Evolutionary conservation across 2,113 vertebrate species (phyloP).

Genomic region (Bufo gargarizans): DNA sequence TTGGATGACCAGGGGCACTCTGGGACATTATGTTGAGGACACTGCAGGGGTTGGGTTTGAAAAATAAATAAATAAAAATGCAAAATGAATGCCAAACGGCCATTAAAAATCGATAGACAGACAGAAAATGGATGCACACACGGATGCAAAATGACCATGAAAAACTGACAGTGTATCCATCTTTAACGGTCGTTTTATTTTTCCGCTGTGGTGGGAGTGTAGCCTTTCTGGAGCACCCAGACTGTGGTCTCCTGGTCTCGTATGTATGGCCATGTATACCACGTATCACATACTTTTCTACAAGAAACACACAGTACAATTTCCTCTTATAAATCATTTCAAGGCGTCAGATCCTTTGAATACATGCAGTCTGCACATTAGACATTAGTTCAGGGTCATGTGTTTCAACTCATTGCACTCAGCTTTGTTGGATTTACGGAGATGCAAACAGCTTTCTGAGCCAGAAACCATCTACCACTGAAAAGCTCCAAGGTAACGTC

Average conservation of each 20-base stretch:
- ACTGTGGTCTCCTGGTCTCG: background rate
- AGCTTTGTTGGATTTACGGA: constrained; percentile 26
- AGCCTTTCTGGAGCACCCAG: no score
- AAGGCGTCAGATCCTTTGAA: constrained; percentile 5
- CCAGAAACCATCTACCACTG: background rate
- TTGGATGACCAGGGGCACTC: no score
- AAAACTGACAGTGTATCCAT: no score
- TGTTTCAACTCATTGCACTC: constrained; percentile 3
- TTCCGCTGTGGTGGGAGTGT: no score
- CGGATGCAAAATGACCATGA: no score
- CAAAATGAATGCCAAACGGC: no score
- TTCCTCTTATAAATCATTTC: background rate
- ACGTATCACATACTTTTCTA: background rate
- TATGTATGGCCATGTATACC: background rate
- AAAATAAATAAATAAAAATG: no score
- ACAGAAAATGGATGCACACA: no score
- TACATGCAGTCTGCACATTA: constrained; percentile 4
- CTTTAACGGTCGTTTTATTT: no score
- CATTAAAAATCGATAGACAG: no score
- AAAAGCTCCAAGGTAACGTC: constrained; percentile 39
- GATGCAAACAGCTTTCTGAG: constrained; percentile 35
- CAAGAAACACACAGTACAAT: background rate
- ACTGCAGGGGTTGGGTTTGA: no score
- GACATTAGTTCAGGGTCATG: constrained; percentile 35
- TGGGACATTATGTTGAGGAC: no score